Base-by-base conservation (phyloP, 1,140 invertebrate species). In the Neodiprion pinetum region DNA sequence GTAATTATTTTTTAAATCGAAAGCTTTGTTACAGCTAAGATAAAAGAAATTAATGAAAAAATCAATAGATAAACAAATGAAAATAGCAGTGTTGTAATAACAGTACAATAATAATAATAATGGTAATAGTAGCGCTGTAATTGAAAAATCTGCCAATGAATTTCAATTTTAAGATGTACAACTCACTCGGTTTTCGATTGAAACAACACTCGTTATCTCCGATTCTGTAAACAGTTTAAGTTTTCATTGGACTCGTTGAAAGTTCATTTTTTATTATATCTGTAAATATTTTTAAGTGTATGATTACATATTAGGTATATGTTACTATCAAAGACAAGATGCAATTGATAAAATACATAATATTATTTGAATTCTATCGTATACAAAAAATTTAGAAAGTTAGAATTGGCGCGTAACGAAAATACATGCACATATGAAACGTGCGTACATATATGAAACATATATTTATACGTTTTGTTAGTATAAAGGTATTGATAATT, bases 201-300 rank as follows among this genome's bases (percentile, higher is more conserved):
- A 61, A 14, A 61, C n/a, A 61, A 61, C 11, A 61, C 53, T 61
- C 53, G 53, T 8, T 61, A 8, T 61, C n/a, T 61, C 28, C 28
- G 28, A 40, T 40, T 5, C 53, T 9, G 3, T 14, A 61, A 61
- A 9, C 53, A 14, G 53, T 61, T 61, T 9, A 17, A 12, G 53
- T 14, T 61, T 61, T 61, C 53, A 12, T 61, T 61, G 53, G 9
- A 61, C 2, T 61, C 4, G 9, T 61, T 61, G 11, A 61, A 61
- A 5, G 11, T 17, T 61, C 53, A 61, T 61, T 61, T 9, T 61
- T 61, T 61, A 61, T 61, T 14, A 17, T 61, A 17, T 61, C 53
- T 61, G 53, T 61, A 61, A 61, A 61, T 61, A 61, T 61, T 61
- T 61, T 61, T 61, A 61, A 61, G 53, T 61, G n/a, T 61, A 61